Evolutionary conservation across 2,113 vertebrate species (phyloP).

Genomic region (Xiphophorus couchianus): DNA sequence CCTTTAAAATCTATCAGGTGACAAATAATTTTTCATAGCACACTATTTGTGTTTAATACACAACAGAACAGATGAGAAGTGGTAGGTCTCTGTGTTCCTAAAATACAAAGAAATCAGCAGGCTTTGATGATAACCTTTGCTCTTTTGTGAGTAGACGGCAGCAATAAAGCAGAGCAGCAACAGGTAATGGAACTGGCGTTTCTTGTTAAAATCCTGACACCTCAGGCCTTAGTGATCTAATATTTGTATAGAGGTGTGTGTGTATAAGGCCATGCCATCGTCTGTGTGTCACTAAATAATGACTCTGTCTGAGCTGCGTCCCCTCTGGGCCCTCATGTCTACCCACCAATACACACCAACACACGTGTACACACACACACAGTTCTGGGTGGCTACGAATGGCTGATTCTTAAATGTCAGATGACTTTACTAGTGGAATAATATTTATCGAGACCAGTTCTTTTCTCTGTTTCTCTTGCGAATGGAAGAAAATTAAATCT

Average conservation of each 20-base stretch:
- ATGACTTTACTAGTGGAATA: slow-evolving; percentile 69
- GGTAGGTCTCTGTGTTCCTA: not conserved
- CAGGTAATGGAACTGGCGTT: slow-evolving; percentile 44
- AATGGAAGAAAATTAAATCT: slow-evolving; percentile 5
- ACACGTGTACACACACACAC: slow-evolving; percentile 9
- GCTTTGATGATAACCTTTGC: not conserved
- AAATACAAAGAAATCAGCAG: not conserved
- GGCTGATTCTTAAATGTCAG: slow-evolving; percentile 77
- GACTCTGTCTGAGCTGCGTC: slow-evolving; percentile 69
- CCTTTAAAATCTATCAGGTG: too few relatives aligned
- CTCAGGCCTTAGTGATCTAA: slow-evolving; percentile 42
- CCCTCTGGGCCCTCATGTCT: slow-evolving; percentile 70
- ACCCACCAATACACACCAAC: slow-evolving; percentile 33
- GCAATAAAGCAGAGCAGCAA: slow-evolving; percentile 1
- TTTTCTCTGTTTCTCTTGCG: slow-evolving; percentile 14
- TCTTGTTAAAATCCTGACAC: slow-evolving; percentile 55
- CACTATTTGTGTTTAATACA: not conserved
- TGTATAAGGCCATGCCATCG: slow-evolving; percentile 50
- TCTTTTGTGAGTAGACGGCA: slow-evolving; percentile 7
- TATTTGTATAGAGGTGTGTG: slow-evolving; percentile 23
- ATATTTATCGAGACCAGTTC: slow-evolving; percentile 58
- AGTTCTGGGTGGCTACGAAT: slow-evolving; percentile 45
- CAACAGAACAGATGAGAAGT: not conserved
- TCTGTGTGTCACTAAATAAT: slow-evolving; percentile 76
- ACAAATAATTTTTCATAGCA: not conserved